phyloP scores from a whole-genome alignment of 2,888 invertebrate species.

The Spodoptera littoralis region DNA sequence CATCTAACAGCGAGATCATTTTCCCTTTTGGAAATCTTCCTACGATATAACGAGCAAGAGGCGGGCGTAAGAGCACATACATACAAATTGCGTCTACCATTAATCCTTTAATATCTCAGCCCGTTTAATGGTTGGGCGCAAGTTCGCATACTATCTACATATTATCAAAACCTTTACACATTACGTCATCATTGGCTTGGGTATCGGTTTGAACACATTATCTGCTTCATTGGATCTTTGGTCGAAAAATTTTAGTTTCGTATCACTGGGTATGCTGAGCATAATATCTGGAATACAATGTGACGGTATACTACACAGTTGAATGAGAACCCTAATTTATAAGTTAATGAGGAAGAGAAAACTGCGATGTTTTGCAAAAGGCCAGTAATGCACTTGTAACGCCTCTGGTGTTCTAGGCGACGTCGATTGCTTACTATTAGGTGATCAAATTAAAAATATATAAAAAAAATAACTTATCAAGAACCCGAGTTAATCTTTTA shows the following conservation, averaged over 20 bases:
- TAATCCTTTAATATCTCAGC: constrained; percentile 43
- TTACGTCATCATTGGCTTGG: constrained; percentile 9
- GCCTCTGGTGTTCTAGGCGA: no score
- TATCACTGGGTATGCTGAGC: constrained; percentile 20
- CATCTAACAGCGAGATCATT: constrained; percentile 4
- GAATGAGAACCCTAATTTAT: constrained; percentile 34
- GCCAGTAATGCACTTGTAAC: no score
- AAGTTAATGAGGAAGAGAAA: constrained; percentile 38
- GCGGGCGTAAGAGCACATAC: not conserved
- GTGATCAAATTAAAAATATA: no score
- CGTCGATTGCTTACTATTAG: no score
- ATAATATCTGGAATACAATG: constrained; percentile 28
- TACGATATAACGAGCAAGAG: not conserved
- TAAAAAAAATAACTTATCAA: not conserved
- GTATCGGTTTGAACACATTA: constrained; percentile 20
- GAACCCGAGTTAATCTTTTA: no score
- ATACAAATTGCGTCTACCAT: constrained; percentile 20
- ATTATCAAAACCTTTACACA: constrained; percentile 30
- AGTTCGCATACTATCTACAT: constrained; percentile 3
- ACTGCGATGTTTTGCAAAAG: constrained; percentile 31
- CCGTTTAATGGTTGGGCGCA: constrained; percentile 19
- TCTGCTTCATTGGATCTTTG: constrained; percentile 10
- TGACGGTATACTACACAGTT: constrained; percentile 32
- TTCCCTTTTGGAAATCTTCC: constrained; percentile 18
- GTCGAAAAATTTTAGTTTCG: constrained; percentile 15